phyloP scores from a whole-genome alignment of 1,140 invertebrate genomes.

The Frieseomelitta varia region DNA sequence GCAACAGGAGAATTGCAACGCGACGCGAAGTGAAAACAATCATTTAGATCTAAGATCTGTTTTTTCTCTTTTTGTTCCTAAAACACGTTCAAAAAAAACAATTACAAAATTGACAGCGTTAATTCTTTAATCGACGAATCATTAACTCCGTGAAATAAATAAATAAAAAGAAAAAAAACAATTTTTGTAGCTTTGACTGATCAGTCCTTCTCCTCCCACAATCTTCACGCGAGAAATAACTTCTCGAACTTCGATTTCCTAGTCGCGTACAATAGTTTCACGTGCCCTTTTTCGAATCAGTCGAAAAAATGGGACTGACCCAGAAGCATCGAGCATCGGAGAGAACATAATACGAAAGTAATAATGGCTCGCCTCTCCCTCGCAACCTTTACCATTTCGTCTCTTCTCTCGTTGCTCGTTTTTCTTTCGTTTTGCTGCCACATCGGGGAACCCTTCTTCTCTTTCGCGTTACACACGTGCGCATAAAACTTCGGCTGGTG shows the following conservation, averaged over 20 bases:
- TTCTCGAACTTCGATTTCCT: neutral
- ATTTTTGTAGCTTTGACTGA: neutral
- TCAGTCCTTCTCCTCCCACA: neutral
- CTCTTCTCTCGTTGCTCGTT: constrained; percentile 24
- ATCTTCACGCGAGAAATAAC: neutral
- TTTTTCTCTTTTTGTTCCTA: no score
- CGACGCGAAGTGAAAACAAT: neutral
- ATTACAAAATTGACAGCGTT: no score
- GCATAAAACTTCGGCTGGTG: constrained; percentile 29
- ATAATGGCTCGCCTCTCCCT: constrained; percentile 54
- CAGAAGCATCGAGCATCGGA: neutral
- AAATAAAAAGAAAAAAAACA: neutral
- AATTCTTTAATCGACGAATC: no score
- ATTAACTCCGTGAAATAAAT: no score
- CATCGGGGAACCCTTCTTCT: constrained; percentile 8
- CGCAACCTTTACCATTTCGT: constrained; percentile 54
- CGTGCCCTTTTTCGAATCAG: neutral
- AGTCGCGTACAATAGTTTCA: neutral
- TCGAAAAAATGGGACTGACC: neutral
- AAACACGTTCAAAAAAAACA: no score
- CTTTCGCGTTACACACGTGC: constrained; percentile 41
- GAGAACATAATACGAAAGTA: constrained; percentile 42
- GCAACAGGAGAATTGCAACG: neutral
- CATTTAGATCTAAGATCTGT: neutral
- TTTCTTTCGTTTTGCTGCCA: constrained; percentile 14